Conservation (phyloP, 2,888 invertebrate genomes). For the Drosophila vallismaia region DNA sequence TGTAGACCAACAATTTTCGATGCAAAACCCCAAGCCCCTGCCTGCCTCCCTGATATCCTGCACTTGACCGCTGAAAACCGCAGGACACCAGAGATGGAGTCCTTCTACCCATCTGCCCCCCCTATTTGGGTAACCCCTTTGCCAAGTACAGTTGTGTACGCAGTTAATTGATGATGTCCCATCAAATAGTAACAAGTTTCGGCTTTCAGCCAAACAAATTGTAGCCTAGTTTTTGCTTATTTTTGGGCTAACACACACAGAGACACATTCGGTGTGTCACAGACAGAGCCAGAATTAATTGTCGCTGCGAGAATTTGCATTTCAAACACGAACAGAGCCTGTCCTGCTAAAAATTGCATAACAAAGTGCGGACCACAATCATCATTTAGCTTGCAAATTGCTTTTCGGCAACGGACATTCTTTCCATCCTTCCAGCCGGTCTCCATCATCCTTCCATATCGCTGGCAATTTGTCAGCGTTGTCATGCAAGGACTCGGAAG, state of each 20-base stretch:
- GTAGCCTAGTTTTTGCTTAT: slow-evolving; percentile 40
- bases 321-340: slow-evolving; percentile 24
- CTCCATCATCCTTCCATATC: slow-evolving; percentile 31
- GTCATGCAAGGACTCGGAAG: slow-evolving; percentile 27
- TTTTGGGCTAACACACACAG: neutral
- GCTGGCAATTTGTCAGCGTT: slow-evolving; percentile 52
- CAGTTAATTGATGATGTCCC: slow-evolving; percentile 43
- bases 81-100: slow-evolving; percentile 20
- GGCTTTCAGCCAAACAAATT: slow-evolving; percentile 41
- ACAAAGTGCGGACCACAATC: slow-evolving; percentile 37
- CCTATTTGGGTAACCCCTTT: neutral
- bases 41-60: neutral
- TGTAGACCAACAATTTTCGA: slow-evolving; percentile 30
- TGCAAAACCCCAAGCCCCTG: neutral
- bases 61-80: slow-evolving; percentile 34
- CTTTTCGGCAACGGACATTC: slow-evolving; percentile 37
- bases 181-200: slow-evolving; percentile 35
- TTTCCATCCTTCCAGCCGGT: slow-evolving; percentile 6
- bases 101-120: neutral
- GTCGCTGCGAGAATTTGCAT: slow-evolving; percentile 37
- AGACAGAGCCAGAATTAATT: slow-evolving; percentile 45
- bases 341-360: slow-evolving; percentile 41
- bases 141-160: slow-evolving; percentile 37
- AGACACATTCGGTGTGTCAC: neutral
- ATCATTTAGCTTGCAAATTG: slow-evolving; percentile 57